Evolutionary conservation across 2,888 invertebrate genomes (phyloP).

Genomic region (Seira sanloemensis): DNA sequence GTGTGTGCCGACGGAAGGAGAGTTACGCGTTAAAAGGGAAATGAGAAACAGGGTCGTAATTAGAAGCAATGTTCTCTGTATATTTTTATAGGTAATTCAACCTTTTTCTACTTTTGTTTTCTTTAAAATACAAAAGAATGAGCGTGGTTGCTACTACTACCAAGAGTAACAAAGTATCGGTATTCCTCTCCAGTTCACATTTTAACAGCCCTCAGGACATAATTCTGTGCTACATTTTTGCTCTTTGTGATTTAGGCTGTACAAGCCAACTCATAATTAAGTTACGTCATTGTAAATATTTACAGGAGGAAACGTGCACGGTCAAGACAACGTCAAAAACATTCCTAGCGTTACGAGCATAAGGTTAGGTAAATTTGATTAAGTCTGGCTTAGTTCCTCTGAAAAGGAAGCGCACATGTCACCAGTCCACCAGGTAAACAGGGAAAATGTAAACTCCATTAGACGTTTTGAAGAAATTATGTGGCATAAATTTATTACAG

Average conservation of each 20-base stretch:
- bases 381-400: neutral
- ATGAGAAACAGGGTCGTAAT: neutral
- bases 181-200: neutral
- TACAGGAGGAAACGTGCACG: constrained; percentile 18
- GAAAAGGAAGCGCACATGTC: too few species aligned
- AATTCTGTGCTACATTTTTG: neutral
- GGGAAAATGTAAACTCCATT: neutral
- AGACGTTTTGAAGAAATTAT: neutral
- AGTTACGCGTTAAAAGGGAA: neutral
- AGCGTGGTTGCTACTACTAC: neutral
- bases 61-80: neutral
- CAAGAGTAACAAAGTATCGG: too few species aligned
- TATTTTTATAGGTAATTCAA: too few species aligned
- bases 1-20: neutral
- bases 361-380: constrained; percentile 19
- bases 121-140: too few species aligned
- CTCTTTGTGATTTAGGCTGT: neutral
- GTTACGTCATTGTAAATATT: constrained; percentile 24
- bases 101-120: too few species aligned
- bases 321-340: neutral
- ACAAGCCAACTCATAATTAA: constrained; percentile 12
- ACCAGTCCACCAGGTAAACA: too few species aligned
- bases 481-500: neutral
- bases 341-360: neutral
- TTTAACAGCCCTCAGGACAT: neutral